Evolutionary conservation across 2,113 vertebrate genomes (phyloP).

Genomic region (Setophaga kirtlandii): DNA sequence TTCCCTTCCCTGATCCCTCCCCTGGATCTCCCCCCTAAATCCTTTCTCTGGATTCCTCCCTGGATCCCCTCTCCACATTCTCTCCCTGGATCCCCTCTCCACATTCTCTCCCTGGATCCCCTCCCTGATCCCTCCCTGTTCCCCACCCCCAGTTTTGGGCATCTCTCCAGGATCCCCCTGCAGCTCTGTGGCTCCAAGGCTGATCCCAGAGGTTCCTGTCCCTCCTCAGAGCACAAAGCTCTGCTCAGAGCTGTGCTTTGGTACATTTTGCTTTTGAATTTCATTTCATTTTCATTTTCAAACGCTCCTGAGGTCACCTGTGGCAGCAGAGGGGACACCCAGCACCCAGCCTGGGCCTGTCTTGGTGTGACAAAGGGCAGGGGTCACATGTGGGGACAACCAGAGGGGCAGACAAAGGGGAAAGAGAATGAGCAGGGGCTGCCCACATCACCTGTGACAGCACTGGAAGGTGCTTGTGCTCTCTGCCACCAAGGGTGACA

Average conservation of each 20-base stretch:
- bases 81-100: too few species aligned
- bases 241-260: background rate
- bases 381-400: background rate
- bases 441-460: accelerated
- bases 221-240: background rate
- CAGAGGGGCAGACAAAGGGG: background rate
- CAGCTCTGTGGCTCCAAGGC: accelerated
- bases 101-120: too few species aligned
- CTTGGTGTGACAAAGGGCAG: background rate
- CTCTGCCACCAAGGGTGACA: conserved; percentile 15
- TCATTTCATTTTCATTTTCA: background rate
- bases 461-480: conserved; percentile 32
- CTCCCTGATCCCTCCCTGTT: too few species aligned
- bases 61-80: too few species aligned
- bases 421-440: background rate
- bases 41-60: too few species aligned
- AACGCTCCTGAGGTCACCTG: background rate
- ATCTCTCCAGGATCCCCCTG: too few species aligned
- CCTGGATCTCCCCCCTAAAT: too few species aligned
- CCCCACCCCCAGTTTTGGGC: background rate
- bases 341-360: background rate
- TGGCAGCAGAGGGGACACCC: background rate
- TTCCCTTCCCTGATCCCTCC: background rate
- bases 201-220: background rate
- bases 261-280: background rate